These are phyloP conservation scores for Aix galericulata DNA, from an alignment of 2,113 vertebrate species.

Conservation along the genomic window DNA sequence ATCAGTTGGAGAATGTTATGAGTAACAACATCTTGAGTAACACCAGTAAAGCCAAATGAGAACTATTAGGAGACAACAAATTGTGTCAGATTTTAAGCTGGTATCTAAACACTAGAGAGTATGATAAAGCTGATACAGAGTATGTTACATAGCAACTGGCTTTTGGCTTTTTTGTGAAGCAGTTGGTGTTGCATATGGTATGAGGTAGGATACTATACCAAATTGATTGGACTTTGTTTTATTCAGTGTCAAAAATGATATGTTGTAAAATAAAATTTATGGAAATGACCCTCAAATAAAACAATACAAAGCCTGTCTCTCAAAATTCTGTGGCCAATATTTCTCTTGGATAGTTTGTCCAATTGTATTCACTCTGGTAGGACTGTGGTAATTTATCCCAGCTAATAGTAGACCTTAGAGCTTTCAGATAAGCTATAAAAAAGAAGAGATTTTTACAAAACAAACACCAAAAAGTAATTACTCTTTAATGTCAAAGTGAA, in stretches of 20 bases:
- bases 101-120: neutral
- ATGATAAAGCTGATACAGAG: neutral
- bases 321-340: neutral
- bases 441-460: slow-evolving; percentile 6
- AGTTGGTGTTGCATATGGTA: neutral
- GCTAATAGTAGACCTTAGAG: neutral
- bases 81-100: neutral
- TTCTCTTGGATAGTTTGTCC: neutral
- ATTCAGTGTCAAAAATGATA: neutral
- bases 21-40: neutral
- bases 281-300: neutral
- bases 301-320: neutral
- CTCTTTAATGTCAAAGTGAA: neutral
- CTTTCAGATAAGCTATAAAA: neutral
- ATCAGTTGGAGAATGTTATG: neutral
- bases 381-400: neutral
- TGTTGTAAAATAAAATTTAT: neutral
- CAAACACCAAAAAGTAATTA: neutral
- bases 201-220: neutral
- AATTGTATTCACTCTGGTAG: neutral
- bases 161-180: neutral
- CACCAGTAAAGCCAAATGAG: neutral
- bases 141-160: neutral
- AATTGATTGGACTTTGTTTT: neutral
- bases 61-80: neutral